Percentiles rank a stretch among this genome's conserved stretches.
phyloP scores from a whole-genome alignment of 2,888 invertebrate species.

The Schrankia costaestrigalis region DNA sequence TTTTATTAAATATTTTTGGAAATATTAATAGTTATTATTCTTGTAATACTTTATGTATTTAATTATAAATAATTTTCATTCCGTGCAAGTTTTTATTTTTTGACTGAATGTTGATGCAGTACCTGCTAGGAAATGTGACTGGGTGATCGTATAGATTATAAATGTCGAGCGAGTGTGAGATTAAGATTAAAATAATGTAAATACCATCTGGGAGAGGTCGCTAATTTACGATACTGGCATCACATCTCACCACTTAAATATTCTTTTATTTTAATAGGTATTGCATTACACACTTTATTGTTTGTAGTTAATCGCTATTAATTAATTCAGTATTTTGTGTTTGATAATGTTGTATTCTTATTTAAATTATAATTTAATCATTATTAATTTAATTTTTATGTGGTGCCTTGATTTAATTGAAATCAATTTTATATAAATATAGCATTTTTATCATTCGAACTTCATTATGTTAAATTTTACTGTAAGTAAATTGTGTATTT shows the following conservation, averaged over 20 bases:
- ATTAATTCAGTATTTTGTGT: conserved; percentile 69
- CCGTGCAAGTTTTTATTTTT: conserved; percentile 67
- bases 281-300: conserved; percentile 10
- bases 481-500: conserved; percentile 36
- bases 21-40: conserved; percentile 59
- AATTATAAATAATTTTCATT: conserved; percentile 73
- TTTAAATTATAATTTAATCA: conserved; percentile 51
- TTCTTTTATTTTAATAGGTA: conserved; percentile 1
- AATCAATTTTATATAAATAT: conserved; percentile 47
- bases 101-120: conserved; percentile 70
- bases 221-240: conserved; percentile 50
- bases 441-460: conserved; percentile 27
- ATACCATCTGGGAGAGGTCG: conserved; percentile 38
- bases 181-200: conserved; percentile 39
- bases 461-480: conserved; percentile 31
- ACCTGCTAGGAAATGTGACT: conserved; percentile 53
- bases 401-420: conserved; percentile 72
- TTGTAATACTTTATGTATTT: conserved; percentile 75
- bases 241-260: conserved; percentile 37
- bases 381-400: conserved; percentile 60
- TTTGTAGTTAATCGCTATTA: conserved; percentile 45
- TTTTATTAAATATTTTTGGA: conserved; percentile 57
- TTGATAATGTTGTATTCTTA: conserved; percentile 54
- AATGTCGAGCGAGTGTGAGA: conserved; percentile 36
- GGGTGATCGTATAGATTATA: conserved; percentile 34